Base-by-base conservation (phyloP, 2,797 vertebrate genomes). In the Cossypha dichroa region DNA sequence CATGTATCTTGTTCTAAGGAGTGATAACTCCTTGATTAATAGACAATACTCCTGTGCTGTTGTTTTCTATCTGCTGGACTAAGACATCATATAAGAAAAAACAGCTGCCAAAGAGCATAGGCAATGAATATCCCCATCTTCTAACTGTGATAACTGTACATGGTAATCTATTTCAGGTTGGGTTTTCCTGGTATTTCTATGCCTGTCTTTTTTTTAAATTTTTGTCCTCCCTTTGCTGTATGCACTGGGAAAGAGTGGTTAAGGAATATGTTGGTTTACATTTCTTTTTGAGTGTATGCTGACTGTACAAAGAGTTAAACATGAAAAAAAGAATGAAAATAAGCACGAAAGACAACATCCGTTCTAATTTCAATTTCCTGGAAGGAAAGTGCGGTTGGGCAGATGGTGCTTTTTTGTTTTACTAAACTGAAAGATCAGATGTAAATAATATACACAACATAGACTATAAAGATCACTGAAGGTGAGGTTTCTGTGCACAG, bases 321-420 rank as follows among this genome's bases (percentile, higher is more conserved):
- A 93, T 70, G 38, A 97, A 96, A 78, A 76, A 96, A 94, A 76
- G 93, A 97, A 93, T 90, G 88, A 97, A 97, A 97, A 97, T 96
- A 97, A 90, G 96, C 93, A 93, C 5, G 36, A 97, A 96, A 98
- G 97, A 97, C 96, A 97, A 98, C 98, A 98, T 98, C 98, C 97
- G 98, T 90, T 97, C 98, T 98, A 97, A 97, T 97, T 98, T 98
- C 96, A 94, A 70, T 98, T 98, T 98, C 98, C 98, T 98, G 98
- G 97, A 98, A 98, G 98, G 95, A 96, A 97, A 97, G 88, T 98
- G 98, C 41, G 98, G 98, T 98, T 90, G 96, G 96, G 96, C 98
- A 98, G 97, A 97, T 98, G 98, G 97, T 96, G 91, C 88, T 95
- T 97, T 97, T 98, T 97, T 96, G 97, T 97, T 98, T 98, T 96